phyloP scores from a whole-genome alignment of 2,113 vertebrate genomes.

The Raphicerus campestris region DNA sequence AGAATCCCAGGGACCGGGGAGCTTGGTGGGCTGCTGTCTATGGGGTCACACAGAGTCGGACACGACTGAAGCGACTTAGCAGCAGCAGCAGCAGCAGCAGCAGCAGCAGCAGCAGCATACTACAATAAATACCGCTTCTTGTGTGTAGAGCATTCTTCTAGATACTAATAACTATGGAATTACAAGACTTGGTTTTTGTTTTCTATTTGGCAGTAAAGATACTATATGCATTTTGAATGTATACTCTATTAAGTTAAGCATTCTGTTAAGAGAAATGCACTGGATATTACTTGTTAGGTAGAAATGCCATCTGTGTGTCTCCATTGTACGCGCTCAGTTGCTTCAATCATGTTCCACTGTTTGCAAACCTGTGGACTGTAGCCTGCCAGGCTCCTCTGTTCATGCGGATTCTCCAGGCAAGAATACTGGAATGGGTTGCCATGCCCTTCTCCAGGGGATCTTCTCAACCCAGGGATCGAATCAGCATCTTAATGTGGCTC shows the following conservation, averaged over 20 bases:
- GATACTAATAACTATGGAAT: not conserved
- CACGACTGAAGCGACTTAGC: too few relatives aligned
- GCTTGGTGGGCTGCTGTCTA: too few relatives aligned
- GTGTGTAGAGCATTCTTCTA: not conserved
- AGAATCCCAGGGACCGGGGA: too few relatives aligned
- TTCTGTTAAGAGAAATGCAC: not conserved
- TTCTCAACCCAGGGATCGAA: not conserved
- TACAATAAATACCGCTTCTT: not conserved
- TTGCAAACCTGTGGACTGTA: not conserved
- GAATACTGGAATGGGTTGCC: not conserved
- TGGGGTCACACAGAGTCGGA: too few relatives aligned
- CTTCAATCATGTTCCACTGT: not conserved
- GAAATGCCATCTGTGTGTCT: not conserved
- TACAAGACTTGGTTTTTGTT: not conserved
- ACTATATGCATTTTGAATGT: not conserved
- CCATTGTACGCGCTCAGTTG: fast-evolving
- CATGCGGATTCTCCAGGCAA: not conserved
- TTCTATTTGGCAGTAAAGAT: not conserved
- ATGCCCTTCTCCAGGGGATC: not conserved
- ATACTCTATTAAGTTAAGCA: not conserved
- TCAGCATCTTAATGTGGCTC: not conserved
- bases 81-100: too few relatives aligned
- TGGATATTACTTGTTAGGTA: not conserved
- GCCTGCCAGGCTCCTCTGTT: not conserved
- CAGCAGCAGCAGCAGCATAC: too few relatives aligned